These are phyloP conservation scores for Dorcus hopei DNA, from an alignment of 2,888 invertebrate species.

Conservation along the genomic window DNA sequence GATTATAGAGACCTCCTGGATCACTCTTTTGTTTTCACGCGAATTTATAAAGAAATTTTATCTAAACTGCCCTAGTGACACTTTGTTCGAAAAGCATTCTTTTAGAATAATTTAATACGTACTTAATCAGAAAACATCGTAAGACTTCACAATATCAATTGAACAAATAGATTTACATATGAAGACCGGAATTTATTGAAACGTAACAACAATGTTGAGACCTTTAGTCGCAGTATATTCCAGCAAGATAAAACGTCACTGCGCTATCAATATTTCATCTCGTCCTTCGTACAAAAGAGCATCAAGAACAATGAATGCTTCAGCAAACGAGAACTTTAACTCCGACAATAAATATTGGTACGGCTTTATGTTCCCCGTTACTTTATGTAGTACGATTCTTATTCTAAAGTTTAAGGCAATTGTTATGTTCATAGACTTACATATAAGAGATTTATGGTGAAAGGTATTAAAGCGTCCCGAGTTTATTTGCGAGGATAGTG, in stretches of 20 bases:
- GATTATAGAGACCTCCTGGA: slow-evolving; percentile 4
- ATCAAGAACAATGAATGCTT: background rate
- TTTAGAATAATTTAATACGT: too few relatives aligned
- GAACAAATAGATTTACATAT: too few relatives aligned
- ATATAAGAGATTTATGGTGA: slow-evolving; percentile 13
- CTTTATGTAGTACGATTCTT: slow-evolving; percentile 9
- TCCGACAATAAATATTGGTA: background rate
- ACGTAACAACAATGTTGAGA: background rate
- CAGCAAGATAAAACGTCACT: background rate
- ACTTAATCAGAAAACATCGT: too few relatives aligned
- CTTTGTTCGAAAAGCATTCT: too few relatives aligned
- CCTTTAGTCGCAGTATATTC: background rate
- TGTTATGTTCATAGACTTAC: slow-evolving; percentile 8
- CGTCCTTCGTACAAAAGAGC: background rate
- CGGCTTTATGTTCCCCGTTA: background rate
- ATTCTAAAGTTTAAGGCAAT: slow-evolving; percentile 13
- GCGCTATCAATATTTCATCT: background rate
- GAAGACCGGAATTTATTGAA: too few relatives aligned
- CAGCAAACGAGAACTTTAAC: background rate
- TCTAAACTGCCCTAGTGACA: too few relatives aligned
- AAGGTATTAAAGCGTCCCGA: slow-evolving; percentile 7
- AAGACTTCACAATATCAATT: too few relatives aligned
- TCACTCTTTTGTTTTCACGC: too few relatives aligned
- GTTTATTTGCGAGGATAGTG: background rate
- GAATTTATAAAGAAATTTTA: too few relatives aligned